phyloP scores from a whole-genome alignment of 1,140 invertebrate species.

The Camponotus vicinus region DNA sequence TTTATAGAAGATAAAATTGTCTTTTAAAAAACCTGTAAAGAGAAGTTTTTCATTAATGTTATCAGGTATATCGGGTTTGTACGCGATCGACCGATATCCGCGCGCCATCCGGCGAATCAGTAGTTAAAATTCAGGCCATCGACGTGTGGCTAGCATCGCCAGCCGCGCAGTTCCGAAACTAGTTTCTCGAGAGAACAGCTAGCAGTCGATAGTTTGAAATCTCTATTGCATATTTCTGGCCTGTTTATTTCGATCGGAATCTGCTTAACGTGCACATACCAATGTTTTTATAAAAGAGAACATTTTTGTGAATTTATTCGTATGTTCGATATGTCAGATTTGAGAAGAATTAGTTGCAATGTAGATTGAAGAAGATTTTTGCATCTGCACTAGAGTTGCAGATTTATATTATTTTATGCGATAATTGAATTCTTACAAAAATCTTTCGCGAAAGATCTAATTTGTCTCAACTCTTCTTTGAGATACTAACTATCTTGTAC shows the following conservation, averaged over 20 bases:
- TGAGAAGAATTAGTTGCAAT: background rate
- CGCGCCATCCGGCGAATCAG: constrained; percentile 9
- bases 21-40: background rate
- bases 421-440: background rate
- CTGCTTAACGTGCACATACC: constrained; percentile 53
- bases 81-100: constrained; percentile 12
- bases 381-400: background rate
- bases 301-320: too few species aligned
- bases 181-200: constrained; percentile 53
- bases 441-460: background rate
- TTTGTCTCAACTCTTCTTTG: background rate
- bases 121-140: constrained; percentile 67
- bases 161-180: constrained; percentile 67
- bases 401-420: constrained; percentile 2
- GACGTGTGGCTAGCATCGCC: constrained; percentile 22
- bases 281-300: background rate
- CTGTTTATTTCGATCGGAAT: constrained; percentile 61
- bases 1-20: background rate
- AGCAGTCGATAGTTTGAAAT: constrained; percentile 40
- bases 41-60: constrained; percentile 10
- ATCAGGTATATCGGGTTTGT: constrained; percentile 1
- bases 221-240: constrained; percentile 68
- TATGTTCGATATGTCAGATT: background rate
- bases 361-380: too few species aligned
- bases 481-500: background rate